These are phyloP conservation scores for Psammodynastes pulverulentus DNA, from an alignment of 2,113 vertebrate species.

Conservation along the genomic window DNA sequence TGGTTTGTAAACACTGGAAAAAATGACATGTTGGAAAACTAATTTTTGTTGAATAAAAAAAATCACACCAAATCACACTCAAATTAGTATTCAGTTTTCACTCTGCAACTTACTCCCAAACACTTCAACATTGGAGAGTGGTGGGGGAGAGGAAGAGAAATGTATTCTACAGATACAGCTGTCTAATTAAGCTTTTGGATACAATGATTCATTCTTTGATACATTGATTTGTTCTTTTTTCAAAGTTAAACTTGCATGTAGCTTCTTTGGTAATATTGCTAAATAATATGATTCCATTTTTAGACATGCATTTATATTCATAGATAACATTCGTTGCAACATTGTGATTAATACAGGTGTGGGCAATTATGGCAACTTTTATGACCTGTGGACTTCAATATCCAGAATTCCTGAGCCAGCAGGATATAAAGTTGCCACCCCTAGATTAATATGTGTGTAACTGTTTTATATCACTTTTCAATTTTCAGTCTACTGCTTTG, in stretches of 20 bases:
- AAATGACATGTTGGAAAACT: neutral
- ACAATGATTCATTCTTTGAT: neutral
- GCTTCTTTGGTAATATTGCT: neutral
- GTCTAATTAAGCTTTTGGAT: neutral
- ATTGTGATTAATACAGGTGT: neutral
- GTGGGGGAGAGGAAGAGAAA: neutral
- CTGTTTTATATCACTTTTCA: conserved; percentile 3
- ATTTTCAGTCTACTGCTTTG: conserved; percentile 2
- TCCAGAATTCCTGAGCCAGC: neutral
- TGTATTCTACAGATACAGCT: neutral
- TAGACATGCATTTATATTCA: neutral
- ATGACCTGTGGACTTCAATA: neutral
- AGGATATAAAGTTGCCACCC: neutral
- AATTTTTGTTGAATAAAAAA: neutral
- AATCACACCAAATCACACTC: neutral
- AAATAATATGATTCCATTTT: neutral
- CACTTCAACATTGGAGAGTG: neutral
- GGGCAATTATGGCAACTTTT: neutral
- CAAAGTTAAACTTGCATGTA: neutral
- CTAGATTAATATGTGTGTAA: neutral
- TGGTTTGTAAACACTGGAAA: neutral
- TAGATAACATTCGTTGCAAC: neutral
- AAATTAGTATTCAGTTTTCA: neutral
- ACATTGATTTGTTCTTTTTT: neutral
- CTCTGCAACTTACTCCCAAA: neutral